These are phyloP conservation scores for Urophycis tenuis DNA, from an alignment of 2,797 vertebrate species.

Conservation along the genomic window DNA sequence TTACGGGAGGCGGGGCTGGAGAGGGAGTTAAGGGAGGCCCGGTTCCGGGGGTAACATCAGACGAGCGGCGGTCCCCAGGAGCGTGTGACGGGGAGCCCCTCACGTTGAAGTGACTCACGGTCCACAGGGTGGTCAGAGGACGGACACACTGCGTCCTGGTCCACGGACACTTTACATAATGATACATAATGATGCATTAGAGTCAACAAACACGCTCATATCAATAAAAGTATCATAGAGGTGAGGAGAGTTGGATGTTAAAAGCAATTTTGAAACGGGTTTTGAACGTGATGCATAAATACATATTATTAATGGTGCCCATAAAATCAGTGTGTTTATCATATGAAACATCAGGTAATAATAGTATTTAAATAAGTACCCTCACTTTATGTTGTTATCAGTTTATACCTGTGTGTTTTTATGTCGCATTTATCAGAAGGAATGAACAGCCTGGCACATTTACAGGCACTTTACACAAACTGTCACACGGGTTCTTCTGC, in stretches of 20 bases:
- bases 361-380: constrained; percentile 1
- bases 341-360: not conserved
- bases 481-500: not conserved
- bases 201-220: not conserved
- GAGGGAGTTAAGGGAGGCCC: not conserved
- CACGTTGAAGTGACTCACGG: too few relatives aligned
- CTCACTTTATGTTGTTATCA: not conserved
- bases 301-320: not conserved
- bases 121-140: too few relatives aligned
- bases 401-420: not conserved
- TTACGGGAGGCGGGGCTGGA: not conserved
- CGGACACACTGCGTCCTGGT: not conserved
- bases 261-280: not conserved
- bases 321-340: not conserved
- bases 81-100: too few relatives aligned
- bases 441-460: not conserved
- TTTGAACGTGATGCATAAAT: not conserved
- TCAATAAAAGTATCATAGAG: not conserved
- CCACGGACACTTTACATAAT: not conserved
- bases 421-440: not conserved
- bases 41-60: too few relatives aligned
- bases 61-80: too few relatives aligned
- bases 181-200: not conserved
- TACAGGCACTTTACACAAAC: not conserved
- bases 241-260: not conserved